Percentiles rank a stretch among this genome's conserved stretches.
Conservation (phyloP, 2,113 vertebrate species). For the Rhinopithecus roxellana region DNA sequence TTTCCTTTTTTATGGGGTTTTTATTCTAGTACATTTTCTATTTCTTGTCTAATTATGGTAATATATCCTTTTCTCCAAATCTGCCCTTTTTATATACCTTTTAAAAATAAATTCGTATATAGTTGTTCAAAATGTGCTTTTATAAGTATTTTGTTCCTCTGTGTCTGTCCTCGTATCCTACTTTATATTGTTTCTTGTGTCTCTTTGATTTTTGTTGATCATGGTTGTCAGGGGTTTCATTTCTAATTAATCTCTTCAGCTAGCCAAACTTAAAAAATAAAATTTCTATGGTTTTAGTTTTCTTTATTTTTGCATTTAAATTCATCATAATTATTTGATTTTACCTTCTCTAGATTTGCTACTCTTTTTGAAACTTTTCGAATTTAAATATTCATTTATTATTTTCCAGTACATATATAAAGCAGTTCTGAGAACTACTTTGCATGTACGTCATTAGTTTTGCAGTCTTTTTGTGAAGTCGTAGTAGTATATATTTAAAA, state of each 20-base stretch:
- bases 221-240: background rate
- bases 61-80: slow-evolving; percentile 32
- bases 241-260: background rate
- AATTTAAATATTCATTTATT: slow-evolving; percentile 3
- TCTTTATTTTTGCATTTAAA: background rate
- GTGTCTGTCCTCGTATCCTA: background rate
- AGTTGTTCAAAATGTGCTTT: background rate
- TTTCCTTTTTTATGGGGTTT: background rate
- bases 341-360: background rate
- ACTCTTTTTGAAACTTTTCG: background rate
- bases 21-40: background rate
- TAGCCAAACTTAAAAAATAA: background rate
- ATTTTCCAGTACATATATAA: background rate
- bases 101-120: background rate
- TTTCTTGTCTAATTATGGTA: background rate
- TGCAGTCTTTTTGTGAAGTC: background rate
- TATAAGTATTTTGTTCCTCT: background rate
- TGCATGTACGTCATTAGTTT: background rate
- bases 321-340: background rate
- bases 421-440: background rate
- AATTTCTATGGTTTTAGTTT: background rate
- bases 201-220: background rate
- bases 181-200: background rate
- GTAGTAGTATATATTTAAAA: background rate
- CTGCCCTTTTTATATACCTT: background rate